Evolutionary conservation across 2,888 invertebrate species (phyloP).

Genomic region (Apotomis capreana): DNA sequence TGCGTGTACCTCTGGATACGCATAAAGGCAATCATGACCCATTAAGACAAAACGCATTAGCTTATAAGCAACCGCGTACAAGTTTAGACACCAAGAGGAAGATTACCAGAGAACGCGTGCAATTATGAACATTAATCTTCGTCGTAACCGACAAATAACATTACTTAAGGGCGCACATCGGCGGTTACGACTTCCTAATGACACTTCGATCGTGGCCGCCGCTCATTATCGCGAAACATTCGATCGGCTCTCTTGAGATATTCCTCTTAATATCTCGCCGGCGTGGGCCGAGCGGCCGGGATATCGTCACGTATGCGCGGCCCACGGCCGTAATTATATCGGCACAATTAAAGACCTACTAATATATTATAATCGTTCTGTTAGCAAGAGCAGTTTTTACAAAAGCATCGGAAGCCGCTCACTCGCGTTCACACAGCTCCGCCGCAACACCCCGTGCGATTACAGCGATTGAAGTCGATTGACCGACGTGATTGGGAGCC

Average conservation of each 20-base stretch:
- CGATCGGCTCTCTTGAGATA: constrained; percentile 77
- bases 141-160: constrained; percentile 66
- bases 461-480: constrained; percentile 53
- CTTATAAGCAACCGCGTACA: constrained; percentile 25
- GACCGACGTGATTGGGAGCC: constrained; percentile 64
- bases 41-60: constrained; percentile 30
- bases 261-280: constrained; percentile 80
- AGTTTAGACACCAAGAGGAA: constrained; percentile 48
- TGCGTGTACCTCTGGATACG: background rate
- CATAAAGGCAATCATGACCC: constrained; percentile 16
- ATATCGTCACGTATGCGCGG: constrained; percentile 81
- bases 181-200: constrained; percentile 81
- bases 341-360: constrained; percentile 80
- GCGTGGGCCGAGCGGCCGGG: constrained; percentile 70
- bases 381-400: constrained; percentile 77
- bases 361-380: constrained; percentile 83
- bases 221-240: constrained; percentile 81
- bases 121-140: constrained; percentile 77
- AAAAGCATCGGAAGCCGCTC: constrained; percentile 69
- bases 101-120: constrained; percentile 51
- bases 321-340: constrained; percentile 80
- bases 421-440: constrained; percentile 64
- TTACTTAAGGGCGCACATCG: constrained; percentile 77
- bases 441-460: constrained; percentile 65
- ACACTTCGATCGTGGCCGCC: constrained; percentile 79